Evolutionary conservation across 2,797 vertebrate genomes (phyloP).

Genomic region (Hyperoplus immaculatus): DNA sequence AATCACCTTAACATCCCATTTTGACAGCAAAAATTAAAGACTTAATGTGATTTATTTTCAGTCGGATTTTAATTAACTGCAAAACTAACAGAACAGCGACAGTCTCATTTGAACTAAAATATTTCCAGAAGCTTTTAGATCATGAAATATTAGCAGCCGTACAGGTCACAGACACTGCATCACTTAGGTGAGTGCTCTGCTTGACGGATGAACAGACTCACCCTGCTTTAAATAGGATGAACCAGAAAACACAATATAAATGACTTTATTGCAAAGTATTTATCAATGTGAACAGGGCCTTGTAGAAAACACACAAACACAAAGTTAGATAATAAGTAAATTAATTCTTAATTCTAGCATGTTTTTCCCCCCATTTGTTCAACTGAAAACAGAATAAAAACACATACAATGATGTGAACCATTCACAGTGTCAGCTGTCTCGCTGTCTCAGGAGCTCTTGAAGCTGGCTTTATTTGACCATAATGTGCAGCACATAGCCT

Average conservation of each 20-base stretch:
- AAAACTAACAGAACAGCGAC: conserved; percentile 2
- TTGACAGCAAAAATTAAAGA: neutral
- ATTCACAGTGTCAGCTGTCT: neutral
- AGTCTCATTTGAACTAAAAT: neutral
- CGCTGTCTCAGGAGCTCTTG: neutral
- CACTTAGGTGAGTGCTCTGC: conserved; percentile 6
- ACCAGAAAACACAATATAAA: neutral
- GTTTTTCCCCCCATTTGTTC: neutral
- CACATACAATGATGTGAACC: neutral
- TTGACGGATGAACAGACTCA: conserved; percentile 22
- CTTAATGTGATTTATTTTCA: neutral
- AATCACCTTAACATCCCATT: neutral
- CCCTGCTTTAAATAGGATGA: conserved; percentile 1
- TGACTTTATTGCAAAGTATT: neutral
- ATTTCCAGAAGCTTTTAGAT: neutral
- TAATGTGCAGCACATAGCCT: neutral
- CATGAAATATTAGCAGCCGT: conserved; percentile 12
- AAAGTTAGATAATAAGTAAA: neutral
- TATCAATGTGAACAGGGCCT: neutral
- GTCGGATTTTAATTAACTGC: neutral
- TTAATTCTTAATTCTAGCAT: neutral
- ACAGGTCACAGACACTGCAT: conserved; percentile 1
- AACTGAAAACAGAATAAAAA: neutral
- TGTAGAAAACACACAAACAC: neutral
- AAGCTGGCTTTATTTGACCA: neutral